Evolutionary conservation across 2,113 vertebrate genomes (phyloP), one percentile per base, ranked within the genome.

Genomic region (Ctenodactylus gundi): DNA sequence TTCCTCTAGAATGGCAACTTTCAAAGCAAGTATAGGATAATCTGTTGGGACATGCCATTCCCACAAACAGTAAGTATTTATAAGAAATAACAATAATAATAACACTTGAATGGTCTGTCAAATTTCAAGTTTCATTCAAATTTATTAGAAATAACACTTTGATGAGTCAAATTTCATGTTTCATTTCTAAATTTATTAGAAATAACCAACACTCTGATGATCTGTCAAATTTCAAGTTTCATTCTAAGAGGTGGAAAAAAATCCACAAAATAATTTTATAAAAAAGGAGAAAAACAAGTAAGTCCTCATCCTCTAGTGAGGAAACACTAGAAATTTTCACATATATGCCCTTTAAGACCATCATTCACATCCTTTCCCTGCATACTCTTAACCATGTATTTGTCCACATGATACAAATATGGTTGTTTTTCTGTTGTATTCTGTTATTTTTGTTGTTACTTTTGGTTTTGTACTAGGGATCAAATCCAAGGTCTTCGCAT

Each of bases 131-230:
- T 81, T 70, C 70, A 80, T 76, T 78, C 75, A n/a, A n/a, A n/a
- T n/a, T n/a, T n/a, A n/a, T n/a, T n/a, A n/a, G n/a, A n/a, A n/a
- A n/a, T n/a, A n/a, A n/a, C 58, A 92, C 90, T 88, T 17, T 73
- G 73, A 72, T 75, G 21, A 90, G 36, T 39, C 75, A 93, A n/a
- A 85, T 78, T 53, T 85, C 81, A 62, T 84, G 7, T 55, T 81
- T 70, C 70, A 80, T 76, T 78, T n/a, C n/a, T n/a, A n/a, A n/a
- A n/a, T n/a, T n/a, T n/a, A n/a, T n/a, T n/a, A n/a, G n/a, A n/a
- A n/a, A n/a, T n/a, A n/a, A n/a, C n/a, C n/a, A n/a, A n/a, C 58
- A 92, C 90, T 88, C 20, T 73, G 73, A 72, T 75, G 21, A 90
- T 77, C 95, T 70, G 36, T 39, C 75, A 93, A n/a, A 85, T 78